Evolutionary conservation across 2,113 vertebrate species (phyloP).

Genomic region (Suricata suricatta): DNA sequence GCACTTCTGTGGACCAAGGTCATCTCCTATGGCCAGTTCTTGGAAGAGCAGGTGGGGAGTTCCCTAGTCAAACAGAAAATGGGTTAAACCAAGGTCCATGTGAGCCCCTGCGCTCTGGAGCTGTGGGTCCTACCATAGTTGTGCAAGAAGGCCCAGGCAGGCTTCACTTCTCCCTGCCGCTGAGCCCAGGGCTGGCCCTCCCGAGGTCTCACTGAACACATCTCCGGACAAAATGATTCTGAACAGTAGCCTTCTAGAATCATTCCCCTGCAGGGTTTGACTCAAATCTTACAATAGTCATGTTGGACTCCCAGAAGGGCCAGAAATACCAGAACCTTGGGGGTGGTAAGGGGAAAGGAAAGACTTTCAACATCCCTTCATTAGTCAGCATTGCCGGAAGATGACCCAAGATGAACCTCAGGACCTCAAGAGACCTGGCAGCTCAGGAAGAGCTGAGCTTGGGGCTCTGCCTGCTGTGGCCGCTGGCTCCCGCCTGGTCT

Average conservation of each 20-base stretch:
- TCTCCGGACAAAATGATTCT: background rate
- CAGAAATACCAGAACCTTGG: background rate
- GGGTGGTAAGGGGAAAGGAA: background rate
- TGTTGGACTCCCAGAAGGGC: background rate
- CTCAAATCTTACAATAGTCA: background rate
- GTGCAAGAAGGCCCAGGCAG: background rate
- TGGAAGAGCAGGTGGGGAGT: background rate
- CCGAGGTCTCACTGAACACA: background rate
- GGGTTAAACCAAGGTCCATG: background rate
- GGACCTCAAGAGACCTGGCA: background rate
- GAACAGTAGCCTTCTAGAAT: background rate
- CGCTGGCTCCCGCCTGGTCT: background rate
- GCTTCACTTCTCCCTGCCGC: background rate
- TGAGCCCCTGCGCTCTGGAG: background rate
- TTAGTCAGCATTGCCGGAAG: background rate
- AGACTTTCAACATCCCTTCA: background rate
- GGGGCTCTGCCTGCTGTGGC: background rate
- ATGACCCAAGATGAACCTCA: too few relatives aligned
- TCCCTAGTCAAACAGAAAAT: background rate
- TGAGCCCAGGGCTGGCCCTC: rapidly evolving
- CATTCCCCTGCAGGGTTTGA: background rate
- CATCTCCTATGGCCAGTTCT: background rate
- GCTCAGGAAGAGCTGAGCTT: background rate
- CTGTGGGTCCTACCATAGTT: too few relatives aligned
- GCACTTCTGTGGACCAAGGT: background rate